Conservation (phyloP, 2,888 invertebrate genomes). For the Chrysotoxum bicinctum region DNA sequence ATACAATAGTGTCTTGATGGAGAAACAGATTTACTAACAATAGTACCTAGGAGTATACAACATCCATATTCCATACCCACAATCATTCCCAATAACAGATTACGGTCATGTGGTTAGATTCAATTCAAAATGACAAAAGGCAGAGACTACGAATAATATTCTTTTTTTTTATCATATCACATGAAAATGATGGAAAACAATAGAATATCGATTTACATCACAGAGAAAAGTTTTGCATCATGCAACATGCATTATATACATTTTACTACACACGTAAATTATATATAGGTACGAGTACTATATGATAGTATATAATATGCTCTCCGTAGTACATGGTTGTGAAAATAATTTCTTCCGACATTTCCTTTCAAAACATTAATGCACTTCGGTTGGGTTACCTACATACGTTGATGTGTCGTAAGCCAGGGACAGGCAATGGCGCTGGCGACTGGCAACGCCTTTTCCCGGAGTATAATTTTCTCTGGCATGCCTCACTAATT, state of each 20-base stretch:
- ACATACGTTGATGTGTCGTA: not conserved
- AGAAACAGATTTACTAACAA: constrained; percentile 24
- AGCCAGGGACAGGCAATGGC: constrained; percentile 42
- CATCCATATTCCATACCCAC: constrained; percentile 17
- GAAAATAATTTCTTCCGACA: constrained; percentile 14
- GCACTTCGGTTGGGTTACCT: constrained; percentile 19
- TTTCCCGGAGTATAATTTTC: constrained; percentile 37
- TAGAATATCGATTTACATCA: constrained; percentile 59
- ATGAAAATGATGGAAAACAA: constrained; percentile 58
- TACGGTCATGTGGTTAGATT: constrained; percentile 43
- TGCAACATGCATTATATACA: constrained; percentile 31
- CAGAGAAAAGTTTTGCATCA: constrained; percentile 17
- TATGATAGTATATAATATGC: not conserved
- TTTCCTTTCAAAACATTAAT: constrained; percentile 38
- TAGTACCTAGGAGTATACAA: not conserved
- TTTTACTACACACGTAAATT: not conserved
- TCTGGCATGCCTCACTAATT: constrained; percentile 44
- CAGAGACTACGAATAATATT: constrained; percentile 20
- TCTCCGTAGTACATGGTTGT: not conserved
- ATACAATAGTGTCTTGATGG: not conserved
- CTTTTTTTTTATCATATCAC: constrained; percentile 19
- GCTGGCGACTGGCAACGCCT: constrained; percentile 45
- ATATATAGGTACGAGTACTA: no score
- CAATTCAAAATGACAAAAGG: constrained; percentile 54
- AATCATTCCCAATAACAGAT: constrained; percentile 43